Conservation (phyloP, 2,888 invertebrate genomes). For the Standfussiana lucernea region DNA sequence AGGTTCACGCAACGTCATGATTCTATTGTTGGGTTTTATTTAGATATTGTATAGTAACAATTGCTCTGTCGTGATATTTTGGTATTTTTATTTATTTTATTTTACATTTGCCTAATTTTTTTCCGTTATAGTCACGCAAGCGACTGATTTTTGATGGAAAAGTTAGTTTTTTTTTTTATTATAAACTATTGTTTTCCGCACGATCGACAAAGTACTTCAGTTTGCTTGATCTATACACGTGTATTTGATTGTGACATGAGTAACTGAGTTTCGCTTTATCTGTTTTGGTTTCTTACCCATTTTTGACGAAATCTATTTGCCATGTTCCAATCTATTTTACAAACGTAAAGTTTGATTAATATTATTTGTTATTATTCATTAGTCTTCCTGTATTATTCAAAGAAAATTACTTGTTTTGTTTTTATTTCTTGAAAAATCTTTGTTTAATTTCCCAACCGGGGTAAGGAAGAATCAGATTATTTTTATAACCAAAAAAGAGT, state of each 20-base stretch:
- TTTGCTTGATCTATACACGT: conserved; percentile 7
- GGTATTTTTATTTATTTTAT: too few relatives aligned
- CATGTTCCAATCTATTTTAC: too few relatives aligned
- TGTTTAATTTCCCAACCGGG: conserved; percentile 38
- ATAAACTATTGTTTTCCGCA: neutral
- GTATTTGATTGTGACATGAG: neutral
- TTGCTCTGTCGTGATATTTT: conserved; percentile 26
- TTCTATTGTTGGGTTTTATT: conserved; percentile 45
- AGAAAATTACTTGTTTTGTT: conserved; percentile 33
- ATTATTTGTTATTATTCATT: conserved; percentile 13
- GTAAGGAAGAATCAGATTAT: conserved; percentile 70
- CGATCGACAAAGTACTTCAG: neutral
- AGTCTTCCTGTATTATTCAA: neutral
- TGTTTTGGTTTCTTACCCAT: neutral
- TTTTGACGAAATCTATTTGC: neutral
- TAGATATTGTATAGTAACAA: conserved; percentile 28
- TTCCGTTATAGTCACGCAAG: conserved; percentile 11
- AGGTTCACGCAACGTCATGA: conserved; percentile 40
- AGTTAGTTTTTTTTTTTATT: neutral
- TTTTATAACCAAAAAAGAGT: conserved; percentile 75
- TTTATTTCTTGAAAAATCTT: conserved; percentile 46
- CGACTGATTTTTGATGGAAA: neutral
- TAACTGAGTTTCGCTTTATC: neutral
- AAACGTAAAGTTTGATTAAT: neutral
- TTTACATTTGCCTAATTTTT: conserved; percentile 4